These are phyloP conservation scores for Crypturellus undulatus DNA, from an alignment of 2,113 vertebrate species.

Conservation along the genomic window DNA sequence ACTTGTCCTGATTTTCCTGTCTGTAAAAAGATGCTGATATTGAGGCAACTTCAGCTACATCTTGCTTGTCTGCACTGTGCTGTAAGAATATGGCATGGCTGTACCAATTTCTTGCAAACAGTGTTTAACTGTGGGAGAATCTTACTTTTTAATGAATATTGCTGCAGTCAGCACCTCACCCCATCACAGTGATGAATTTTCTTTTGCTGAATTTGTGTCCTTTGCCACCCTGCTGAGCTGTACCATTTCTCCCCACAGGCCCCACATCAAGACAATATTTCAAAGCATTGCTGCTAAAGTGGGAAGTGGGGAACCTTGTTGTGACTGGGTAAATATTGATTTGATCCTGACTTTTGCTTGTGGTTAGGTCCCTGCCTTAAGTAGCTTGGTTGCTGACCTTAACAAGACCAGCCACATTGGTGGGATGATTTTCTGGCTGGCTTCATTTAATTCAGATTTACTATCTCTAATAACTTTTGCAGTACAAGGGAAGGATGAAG, in stretches of 20 bases:
- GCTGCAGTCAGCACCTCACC: not conserved
- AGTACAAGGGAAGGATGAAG: not conserved
- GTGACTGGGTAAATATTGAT: conserved; percentile 91
- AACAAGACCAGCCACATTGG: not conserved
- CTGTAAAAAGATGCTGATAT: not conserved
- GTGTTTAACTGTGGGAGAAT: not conserved
- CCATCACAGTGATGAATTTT: accelerated
- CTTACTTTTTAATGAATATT: not conserved
- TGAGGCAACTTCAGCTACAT: not conserved
- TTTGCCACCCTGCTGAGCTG: not conserved
- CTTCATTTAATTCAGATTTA: not conserved
- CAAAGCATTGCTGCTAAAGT: conserved; percentile 97
- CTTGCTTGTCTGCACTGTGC: accelerated
- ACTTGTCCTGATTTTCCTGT: not conserved
- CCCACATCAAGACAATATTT: conserved; percentile 95
- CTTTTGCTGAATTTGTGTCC: not conserved
- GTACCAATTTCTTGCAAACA: not conserved
- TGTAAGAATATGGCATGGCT: not conserved
- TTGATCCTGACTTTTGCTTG: not conserved
- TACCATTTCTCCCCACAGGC: conserved; percentile 79
- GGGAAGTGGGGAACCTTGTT: conserved; percentile 94
- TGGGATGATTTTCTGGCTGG: not conserved
- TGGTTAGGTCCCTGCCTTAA: not conserved
- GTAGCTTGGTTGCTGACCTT: not conserved
- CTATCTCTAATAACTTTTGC: not conserved